Evolutionary conservation across 2,888 invertebrate species (phyloP), one percentile per base, ranked within the genome.

Genomic region (Trissolcus japonicus): DNA sequence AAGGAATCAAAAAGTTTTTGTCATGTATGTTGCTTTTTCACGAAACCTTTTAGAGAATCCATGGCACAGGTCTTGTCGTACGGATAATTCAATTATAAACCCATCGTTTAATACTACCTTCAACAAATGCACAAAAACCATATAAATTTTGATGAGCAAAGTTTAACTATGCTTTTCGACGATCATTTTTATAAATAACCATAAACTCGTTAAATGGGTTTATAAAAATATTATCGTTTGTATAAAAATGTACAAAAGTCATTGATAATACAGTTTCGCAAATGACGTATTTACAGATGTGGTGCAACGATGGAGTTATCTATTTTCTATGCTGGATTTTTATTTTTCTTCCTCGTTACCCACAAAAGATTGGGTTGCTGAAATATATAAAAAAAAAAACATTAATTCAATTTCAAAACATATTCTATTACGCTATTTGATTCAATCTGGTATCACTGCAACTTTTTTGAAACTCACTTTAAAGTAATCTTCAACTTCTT

Each of bases 401-500:
- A 29, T 35, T 19, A 57, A 19, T n/a, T n/a, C n/a, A n/a, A n/a
- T n/a, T n/a, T n/a, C n/a, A n/a, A n/a, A n/a, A n/a, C n/a, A n/a
- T 1, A 50, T 29, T 21, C 9, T 11, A n/a, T 54, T 11, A 29
- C n/a, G n/a, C 14, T 14, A 1, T 46, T 48, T 14, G 14, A 51
- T 19, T 21, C 7, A 51, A 3, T 51, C 14, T 19, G 9, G 3
- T 7, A 43, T 43, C 16, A n/a, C n/a, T n/a, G 9, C 7, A 16
- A 48, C 9, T 14, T 14, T 41, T 16, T 17, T 19, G 7, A 41
- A 11, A 41, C 59, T 89, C 81, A 93, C 92, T 81, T 92, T 91
- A 84, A 95, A 95, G 87, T 95, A 95, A 89, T 95, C 94, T 88
- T 95, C 95, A 80, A 95, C 95, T 88, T 95, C 93, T 63, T 93